Percentiles rank a stretch among this genome's conserved stretches.
These are phyloP conservation scores for Polymixis flavicincta DNA, from an alignment of 2,888 invertebrate species.

Conservation along the genomic window DNA sequence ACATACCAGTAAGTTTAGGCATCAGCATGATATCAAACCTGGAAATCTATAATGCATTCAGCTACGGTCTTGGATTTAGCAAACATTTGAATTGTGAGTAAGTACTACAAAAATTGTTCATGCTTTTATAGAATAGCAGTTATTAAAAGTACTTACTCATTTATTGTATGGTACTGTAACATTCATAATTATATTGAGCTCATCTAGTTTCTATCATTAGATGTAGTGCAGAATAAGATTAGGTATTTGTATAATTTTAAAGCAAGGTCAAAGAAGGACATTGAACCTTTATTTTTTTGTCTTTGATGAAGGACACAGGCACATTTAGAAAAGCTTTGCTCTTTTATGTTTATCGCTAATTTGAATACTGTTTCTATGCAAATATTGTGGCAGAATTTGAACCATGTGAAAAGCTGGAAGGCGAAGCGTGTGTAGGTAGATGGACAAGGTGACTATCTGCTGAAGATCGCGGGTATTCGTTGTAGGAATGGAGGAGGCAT, in stretches of 20 bases:
- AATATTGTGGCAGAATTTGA: neutral
- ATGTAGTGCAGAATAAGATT: neutral
- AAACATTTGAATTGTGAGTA: constrained; percentile 40
- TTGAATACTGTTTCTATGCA: neutral
- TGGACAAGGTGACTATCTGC: neutral
- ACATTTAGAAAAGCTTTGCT: neutral
- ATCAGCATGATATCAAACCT: constrained; percentile 27
- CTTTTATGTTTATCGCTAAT: neutral
- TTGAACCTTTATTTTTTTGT: constrained; percentile 9
- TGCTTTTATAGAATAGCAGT: neutral
- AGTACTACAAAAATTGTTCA: constrained; percentile 17
- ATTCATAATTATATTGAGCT: neutral
- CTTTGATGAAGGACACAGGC: neutral
- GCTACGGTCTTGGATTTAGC: constrained; percentile 43
- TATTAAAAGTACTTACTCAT: constrained; percentile 5
- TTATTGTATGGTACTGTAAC: neutral
- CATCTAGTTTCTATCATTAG: neutral
- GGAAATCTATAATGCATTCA: constrained; percentile 39
- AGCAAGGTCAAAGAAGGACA: constrained; percentile 11
- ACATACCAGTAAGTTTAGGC: constrained; percentile 14
- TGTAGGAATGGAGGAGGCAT: neutral
- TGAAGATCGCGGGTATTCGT: neutral
- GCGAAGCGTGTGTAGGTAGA: neutral
- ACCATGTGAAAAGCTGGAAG: neutral
- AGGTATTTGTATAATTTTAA: neutral